These are phyloP conservation scores for zebrafish (Danio rerio) DNA, from an alignment of 2,113 vertebrate genomes.

Conservation along the genomic window GRCz12tu NC_133197.1:23989001-23989500, in stretches of 20 bases:
- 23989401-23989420: slow-evolving; percentile 97
- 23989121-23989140: slow-evolving; percentile 87
- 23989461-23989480: slow-evolving; percentile 96
- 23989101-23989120: slow-evolving; percentile 79
- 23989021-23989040: slow-evolving; percentile 93
- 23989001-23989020: slow-evolving; percentile 86
- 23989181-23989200: slow-evolving; percentile 96
- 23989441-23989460: slow-evolving; percentile 97
- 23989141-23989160: slow-evolving; percentile 88
- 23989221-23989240: slow-evolving; percentile 95
- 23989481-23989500: slow-evolving; percentile 93
- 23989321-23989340: slow-evolving; percentile 85
- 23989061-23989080: slow-evolving; percentile 82
- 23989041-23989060: slow-evolving; percentile 89
- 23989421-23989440: slow-evolving; percentile 95
- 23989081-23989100: slow-evolving; percentile 86
- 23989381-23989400: slow-evolving; percentile 97
- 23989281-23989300: slow-evolving; percentile 96
- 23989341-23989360: slow-evolving; percentile 96
- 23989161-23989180: slow-evolving; percentile 94
- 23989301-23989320: slow-evolving; percentile 93
- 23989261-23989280: slow-evolving; percentile 99
- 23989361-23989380: slow-evolving; percentile 93
- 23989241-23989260: slow-evolving; percentile 89
- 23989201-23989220: slow-evolving; percentile 99